Evolutionary conservation across 1,140 invertebrate genomes (phyloP), one percentile per base, ranked within the genome.

Genomic region (Mylabris phalerata): DNA sequence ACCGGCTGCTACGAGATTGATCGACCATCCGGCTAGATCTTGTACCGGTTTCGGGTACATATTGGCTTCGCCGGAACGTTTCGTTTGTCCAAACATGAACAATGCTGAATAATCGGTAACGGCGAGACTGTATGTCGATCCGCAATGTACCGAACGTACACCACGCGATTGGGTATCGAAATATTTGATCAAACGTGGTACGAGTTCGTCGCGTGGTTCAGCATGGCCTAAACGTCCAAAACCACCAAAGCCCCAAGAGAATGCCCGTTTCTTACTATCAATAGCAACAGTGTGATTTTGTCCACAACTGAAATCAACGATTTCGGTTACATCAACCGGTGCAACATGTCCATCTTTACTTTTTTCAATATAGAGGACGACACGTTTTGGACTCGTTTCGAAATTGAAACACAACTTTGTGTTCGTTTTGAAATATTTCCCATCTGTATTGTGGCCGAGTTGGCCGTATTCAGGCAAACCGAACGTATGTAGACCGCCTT

Each of bases 11-110:
- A 95, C 81, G 63, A 85, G 84, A 50, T 89, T 82, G 9, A 97
- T 88, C 60, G 89, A 87, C 93, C 93, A 96, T 0, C 93, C 92
- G 62, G 85, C 84, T 1, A 97, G 75, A 77, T 97, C 93, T 66
- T 92, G 90, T 2, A 97, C 87, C 4, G 92, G 90, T 74, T 97
- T 96, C 0, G 93, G 93, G 73, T 97, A 97, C 93, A 97, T 96
- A 64, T 93, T 93, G 1, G 93, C 93, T 71, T 96, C 93, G 0
- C 93, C 93, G 2, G 90, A 89, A 27, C 90, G 84, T 72, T 95
- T 95, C 0, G 89, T 92, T 73, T 93, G 90, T 0, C 93, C 93
- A 78, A 94, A 95, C 68, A 96, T 80, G 71, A 87, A 90, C 3
- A 93, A 75, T 9, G 77, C 77, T 49, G 81, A 92, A 61, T 84